Conservation (phyloP, 2,797 vertebrate species). For the Iguana delicatissima region DNA sequence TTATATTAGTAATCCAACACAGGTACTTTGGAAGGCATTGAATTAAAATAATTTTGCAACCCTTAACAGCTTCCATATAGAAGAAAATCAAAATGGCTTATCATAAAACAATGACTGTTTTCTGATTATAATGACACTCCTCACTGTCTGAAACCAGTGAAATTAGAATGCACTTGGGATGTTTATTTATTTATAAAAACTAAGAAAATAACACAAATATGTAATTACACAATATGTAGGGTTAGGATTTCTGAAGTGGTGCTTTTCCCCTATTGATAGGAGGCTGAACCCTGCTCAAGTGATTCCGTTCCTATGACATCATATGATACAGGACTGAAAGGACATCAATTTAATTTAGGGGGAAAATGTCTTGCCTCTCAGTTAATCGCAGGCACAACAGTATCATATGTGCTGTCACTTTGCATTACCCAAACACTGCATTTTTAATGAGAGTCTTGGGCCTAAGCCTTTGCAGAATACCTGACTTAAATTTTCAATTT, state of each 20-base stretch:
- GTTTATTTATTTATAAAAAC: not conserved
- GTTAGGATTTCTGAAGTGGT: not conserved
- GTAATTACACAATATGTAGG: not conserved
- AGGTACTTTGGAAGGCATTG: slow-evolving; percentile 16
- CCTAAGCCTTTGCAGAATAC: not conserved
- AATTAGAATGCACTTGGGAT: not conserved
- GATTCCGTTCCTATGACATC: not conserved
- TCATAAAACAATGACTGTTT: slow-evolving; percentile 7
- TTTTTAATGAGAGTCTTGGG: slow-evolving; percentile 22
- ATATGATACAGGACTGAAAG: not conserved
- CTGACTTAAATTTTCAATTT: slow-evolving; percentile 22
- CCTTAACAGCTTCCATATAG: slow-evolving; percentile 18
- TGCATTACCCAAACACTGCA: slow-evolving; percentile 13
- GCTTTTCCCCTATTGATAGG: not conserved
- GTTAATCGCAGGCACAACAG: slow-evolving; percentile 10
- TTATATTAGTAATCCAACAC: slow-evolving; percentile 27
- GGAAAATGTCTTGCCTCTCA: not conserved
- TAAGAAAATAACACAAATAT: not conserved
- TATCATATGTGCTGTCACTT: slow-evolving; percentile 21
- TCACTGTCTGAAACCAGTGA: slow-evolving; percentile 20
- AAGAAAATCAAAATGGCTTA: slow-evolving; percentile 13
- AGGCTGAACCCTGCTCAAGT: not conserved
- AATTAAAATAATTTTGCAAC: not conserved
- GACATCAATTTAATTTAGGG: not conserved
- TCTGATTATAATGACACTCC: slow-evolving; percentile 3